Conservation (phyloP, 2,113 vertebrate genomes). For the Ornithorhynchus anatinus region DNA sequence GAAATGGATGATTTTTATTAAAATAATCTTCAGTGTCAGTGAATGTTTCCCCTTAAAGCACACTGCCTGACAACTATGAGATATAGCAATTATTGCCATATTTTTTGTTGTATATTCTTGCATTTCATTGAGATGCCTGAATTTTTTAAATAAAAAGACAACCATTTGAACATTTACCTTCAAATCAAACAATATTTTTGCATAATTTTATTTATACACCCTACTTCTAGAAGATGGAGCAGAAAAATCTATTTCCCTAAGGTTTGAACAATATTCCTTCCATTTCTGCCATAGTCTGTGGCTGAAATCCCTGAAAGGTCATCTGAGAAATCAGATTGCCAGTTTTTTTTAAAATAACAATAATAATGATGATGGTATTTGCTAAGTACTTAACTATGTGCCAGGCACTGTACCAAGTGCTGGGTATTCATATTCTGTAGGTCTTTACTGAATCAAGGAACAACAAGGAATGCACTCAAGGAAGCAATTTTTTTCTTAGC, state of each 20-base stretch:
- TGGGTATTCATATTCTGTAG: conserved; percentile 20
- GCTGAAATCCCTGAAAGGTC: conserved; percentile 64
- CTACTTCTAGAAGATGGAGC: conserved; percentile 56
- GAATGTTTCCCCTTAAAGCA: too few species aligned
- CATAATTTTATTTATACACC: conserved; percentile 66
- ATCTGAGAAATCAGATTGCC: conserved; percentile 66
- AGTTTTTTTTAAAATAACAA: too few species aligned
- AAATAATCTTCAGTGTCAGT: too few species aligned
- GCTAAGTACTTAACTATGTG: too few species aligned
- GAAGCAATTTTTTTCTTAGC: conserved; percentile 12
- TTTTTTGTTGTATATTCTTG: not conserved
- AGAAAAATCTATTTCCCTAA: conserved; percentile 75
- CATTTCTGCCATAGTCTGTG: conserved; percentile 63
- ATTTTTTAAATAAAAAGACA: conserved; percentile 51
- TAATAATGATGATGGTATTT: too few species aligned
- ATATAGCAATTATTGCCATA: not conserved
- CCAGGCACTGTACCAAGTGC: too few species aligned
- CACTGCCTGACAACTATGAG: too few species aligned
- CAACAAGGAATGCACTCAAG: conserved; percentile 47
- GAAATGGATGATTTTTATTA: too few species aligned
- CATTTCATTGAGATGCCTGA: not conserved
- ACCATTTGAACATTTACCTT: conserved; percentile 41
- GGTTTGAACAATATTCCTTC: conserved; percentile 70
- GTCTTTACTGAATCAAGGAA: conserved; percentile 5
- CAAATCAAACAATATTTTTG: conserved; percentile 59